phyloP scores from a whole-genome alignment of 2,888 invertebrate genomes.

The Dryococelus australis region DNA sequence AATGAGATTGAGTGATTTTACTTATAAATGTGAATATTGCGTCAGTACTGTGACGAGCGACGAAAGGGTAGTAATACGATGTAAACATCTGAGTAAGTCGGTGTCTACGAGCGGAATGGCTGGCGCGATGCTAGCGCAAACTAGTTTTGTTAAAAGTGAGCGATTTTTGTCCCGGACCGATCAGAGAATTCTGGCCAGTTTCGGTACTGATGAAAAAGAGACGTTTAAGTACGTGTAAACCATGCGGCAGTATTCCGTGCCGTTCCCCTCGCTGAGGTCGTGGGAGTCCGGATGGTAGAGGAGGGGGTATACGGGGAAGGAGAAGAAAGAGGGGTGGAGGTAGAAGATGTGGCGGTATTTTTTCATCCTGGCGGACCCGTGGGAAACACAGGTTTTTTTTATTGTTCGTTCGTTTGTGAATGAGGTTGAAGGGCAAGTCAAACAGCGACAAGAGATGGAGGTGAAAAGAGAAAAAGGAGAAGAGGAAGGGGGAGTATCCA shows the following conservation, averaged over 20 bases:
- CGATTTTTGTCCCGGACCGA: no score
- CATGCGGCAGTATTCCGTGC: background rate
- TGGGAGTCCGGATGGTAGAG: background rate
- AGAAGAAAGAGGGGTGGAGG: background rate
- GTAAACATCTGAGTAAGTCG: no score
- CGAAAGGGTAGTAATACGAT: no score
- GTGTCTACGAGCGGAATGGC: no score
- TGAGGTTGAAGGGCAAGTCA: slow-evolving; percentile 11
- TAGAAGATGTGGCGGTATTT: background rate
- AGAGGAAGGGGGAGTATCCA: background rate
- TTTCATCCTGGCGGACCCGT: background rate
- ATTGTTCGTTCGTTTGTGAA: background rate
- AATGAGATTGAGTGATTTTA: no score
- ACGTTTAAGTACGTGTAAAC: background rate
- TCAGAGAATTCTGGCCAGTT: no score
- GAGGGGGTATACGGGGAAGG: background rate
- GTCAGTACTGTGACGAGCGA: no score
- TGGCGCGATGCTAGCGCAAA: no score
- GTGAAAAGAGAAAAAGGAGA: background rate
- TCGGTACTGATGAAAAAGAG: no score
- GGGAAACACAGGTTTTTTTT: slow-evolving; percentile 16
- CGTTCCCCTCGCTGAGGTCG: background rate
- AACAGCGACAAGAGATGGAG: background rate
- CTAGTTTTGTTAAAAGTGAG: no score
- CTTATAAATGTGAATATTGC: no score